These are phyloP conservation scores for Phoenicopterus ruber DNA, from an alignment of 2,113 vertebrate species.

Conservation along the genomic window DNA sequence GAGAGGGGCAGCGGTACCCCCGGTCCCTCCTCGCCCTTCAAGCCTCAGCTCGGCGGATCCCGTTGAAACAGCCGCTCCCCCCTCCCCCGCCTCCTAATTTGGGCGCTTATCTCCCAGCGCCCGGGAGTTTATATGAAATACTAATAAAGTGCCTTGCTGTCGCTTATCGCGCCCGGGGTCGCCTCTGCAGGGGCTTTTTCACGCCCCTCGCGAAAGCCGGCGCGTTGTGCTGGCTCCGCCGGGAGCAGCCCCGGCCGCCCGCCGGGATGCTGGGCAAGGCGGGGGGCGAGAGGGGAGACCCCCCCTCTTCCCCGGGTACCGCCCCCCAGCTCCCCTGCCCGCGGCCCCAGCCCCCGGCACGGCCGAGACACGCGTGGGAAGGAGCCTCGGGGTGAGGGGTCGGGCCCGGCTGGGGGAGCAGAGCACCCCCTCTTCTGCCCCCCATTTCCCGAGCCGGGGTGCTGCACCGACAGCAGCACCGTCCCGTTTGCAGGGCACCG, in stretches of 20 bases:
- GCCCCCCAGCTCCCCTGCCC: neutral
- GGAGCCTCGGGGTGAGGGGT: too few relatives aligned
- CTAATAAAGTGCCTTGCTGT: slow-evolving; percentile 5
- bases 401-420: neutral
- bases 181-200: neutral
- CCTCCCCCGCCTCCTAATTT: neutral
- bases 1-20: neutral
- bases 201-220: neutral
- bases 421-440: too few relatives aligned
- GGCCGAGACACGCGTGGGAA: neutral
- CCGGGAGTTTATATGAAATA: slow-evolving; percentile 10
- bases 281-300: neutral
- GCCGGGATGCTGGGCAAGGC: neutral
- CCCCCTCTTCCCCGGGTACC: neutral
- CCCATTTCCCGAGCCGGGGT: neutral
- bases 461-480: neutral
- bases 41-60: neutral
- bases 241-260: neutral
- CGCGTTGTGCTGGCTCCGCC: neutral
- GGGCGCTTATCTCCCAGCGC: neutral
- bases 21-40: neutral
- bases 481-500: neutral
- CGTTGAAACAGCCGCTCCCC: neutral
- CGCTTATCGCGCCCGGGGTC: neutral
- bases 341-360: neutral